Base-by-base conservation (phyloP, 2,113 vertebrate species). In the Chinchilla lanigera region DNA sequence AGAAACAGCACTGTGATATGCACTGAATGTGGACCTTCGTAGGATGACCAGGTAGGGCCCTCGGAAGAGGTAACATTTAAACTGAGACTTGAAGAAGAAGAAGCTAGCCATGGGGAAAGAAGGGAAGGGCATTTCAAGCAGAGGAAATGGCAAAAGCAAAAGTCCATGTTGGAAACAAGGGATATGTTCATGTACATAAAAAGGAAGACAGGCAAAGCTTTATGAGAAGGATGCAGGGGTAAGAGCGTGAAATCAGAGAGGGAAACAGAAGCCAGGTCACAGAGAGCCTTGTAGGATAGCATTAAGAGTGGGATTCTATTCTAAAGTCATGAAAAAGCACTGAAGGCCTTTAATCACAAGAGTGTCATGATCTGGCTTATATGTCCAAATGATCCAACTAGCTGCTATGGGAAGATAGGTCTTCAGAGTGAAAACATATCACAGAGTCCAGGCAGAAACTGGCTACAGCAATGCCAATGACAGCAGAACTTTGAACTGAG, bases 321-420 rank as follows among this genome's bases (percentile, higher is more conserved):
- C 61, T 35, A 85, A 75, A 41, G 9, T 73, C 71, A 60, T 60
- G 28, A 33, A 28, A 86, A 94, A 56, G 16, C 67, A 90, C 4
- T 33, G 5, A 44, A 8, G 81, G 4, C 19, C 78, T 95, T 85
- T 22, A 67, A 65, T 38, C 50, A 78, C 41, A 17, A 86, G 19
- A 77, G 47, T 19, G 26, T 28, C 17, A 20, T 54, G 17, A 19
- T 52, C 47, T 52, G 77, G 38, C 52, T 80, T 52, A 80, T 54
- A 75, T 73, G 91, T 89, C 73, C 83, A 65, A 84, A 82, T 75
- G 54, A 44, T 84, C 82, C 63, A 16, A 82, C 41, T 50, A 96
- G 85, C 58, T 86, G n/a, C 58, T 50, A 8, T 38, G 52, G 92
- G 16, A 56, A 44, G 38, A 94, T 0, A 61, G 19, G 47, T 60